These are phyloP conservation scores for Mellivora capensis DNA, from an alignment of 2,113 vertebrate genomes.

Conservation along the genomic window DNA sequence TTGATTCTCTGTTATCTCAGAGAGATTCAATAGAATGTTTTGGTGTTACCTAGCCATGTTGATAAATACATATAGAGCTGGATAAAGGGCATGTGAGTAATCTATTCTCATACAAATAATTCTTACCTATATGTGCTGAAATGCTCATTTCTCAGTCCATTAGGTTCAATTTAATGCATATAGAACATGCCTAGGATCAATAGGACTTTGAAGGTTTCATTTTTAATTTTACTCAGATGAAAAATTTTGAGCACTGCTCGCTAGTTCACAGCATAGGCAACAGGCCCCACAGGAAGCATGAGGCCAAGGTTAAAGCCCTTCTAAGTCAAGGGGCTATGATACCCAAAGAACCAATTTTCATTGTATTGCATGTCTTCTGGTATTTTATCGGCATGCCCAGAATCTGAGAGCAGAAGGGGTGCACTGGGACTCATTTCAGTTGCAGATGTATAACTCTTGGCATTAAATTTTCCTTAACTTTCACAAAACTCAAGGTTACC, in stretches of 20 bases:
- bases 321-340: slow-evolving; percentile 73
- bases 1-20: not conserved
- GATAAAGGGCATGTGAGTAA: slow-evolving; percentile 45
- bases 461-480: slow-evolving; percentile 73
- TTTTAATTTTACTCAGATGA: slow-evolving; percentile 80
- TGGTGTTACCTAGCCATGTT: not conserved
- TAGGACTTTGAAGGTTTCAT: slow-evolving; percentile 71
- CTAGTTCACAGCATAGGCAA: slow-evolving; percentile 62
- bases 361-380: slow-evolving; percentile 71
- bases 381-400: slow-evolving; percentile 70
- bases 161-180: slow-evolving; percentile 77
- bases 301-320: slow-evolving; percentile 82
- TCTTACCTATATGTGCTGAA: slow-evolving; percentile 66
- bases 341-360: slow-evolving; percentile 81
- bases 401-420: slow-evolving; percentile 59
- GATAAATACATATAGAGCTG: not conserved
- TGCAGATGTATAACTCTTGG: slow-evolving; percentile 65
- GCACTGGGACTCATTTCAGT: slow-evolving; percentile 75
- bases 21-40: not conserved
- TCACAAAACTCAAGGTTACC: slow-evolving; percentile 78
- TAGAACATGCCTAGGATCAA: slow-evolving; percentile 74
- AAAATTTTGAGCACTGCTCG: slow-evolving; percentile 62
- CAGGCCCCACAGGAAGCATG: slow-evolving; percentile 72
- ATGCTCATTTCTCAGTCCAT: slow-evolving; percentile 77
- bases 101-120: slow-evolving; percentile 70